Percentiles rank a stretch among this genome's conserved stretches.
phyloP scores from a whole-genome alignment of 1,140 invertebrate species.

The Aphaenogaster rudis region DNA sequence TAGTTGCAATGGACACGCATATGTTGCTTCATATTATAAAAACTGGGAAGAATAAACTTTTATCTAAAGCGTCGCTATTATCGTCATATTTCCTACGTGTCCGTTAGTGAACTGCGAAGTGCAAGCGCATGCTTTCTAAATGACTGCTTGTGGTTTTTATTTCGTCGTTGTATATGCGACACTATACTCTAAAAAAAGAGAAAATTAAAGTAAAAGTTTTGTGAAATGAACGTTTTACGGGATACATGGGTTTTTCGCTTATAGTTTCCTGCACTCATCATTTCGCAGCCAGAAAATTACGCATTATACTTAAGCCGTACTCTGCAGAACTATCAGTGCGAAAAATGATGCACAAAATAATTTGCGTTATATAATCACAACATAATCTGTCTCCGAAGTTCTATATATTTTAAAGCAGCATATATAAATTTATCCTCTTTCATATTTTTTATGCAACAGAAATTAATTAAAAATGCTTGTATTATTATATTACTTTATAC shows the following conservation, averaged over 20 bases:
- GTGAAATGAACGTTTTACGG: conserved; percentile 13
- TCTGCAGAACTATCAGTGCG: neutral
- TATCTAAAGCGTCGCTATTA: conserved; percentile 33
- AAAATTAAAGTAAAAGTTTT: conserved; percentile 26
- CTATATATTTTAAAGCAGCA: neutral
- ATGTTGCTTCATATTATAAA: conserved; percentile 2
- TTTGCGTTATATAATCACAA: neutral
- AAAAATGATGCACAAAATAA: conserved; percentile 1
- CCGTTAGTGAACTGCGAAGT: conserved; percentile 28
- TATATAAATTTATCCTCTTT: neutral
- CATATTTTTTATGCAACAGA: neutral
- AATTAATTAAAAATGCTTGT: conserved; percentile 29
- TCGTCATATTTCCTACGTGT: conserved; percentile 40
- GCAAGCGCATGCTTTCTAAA: conserved; percentile 45
- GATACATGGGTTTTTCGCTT: conserved; percentile 31
- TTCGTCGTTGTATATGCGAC: neutral
- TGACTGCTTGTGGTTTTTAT: conserved; percentile 29
- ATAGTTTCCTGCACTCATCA: conserved; percentile 31
- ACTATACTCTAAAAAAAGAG: conserved; percentile 11
- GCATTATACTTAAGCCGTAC: neutral
- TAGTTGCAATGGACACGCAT: neutral
- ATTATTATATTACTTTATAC: neutral
- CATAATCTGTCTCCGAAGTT: neutral
- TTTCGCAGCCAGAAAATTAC: conserved; percentile 39
- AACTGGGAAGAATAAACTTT: conserved; percentile 24